Conservation (phyloP, 2,113 vertebrate genomes). For the Seriola dumerili region DNA sequence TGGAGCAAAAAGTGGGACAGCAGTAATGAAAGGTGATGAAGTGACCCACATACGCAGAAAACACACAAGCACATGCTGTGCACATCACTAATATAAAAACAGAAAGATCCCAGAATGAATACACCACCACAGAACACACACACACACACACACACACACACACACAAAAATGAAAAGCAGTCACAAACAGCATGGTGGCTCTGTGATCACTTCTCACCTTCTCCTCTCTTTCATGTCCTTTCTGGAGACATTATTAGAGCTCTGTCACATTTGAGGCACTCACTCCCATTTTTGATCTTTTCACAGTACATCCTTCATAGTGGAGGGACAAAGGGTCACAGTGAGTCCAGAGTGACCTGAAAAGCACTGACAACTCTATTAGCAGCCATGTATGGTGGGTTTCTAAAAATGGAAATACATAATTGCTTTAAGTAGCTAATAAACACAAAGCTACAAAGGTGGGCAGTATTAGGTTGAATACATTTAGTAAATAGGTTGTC, state of each 20-base stretch:
- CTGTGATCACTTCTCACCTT: neutral
- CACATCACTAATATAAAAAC: neutral
- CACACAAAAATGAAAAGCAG: neutral
- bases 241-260: conserved; percentile 25
- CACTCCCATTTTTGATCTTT: conserved; percentile 5
- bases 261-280: conserved; percentile 23
- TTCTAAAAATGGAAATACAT: conserved; percentile 10
- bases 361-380: conserved; percentile 10
- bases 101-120: conserved; percentile 1
- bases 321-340: conserved; percentile 24
- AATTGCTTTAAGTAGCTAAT: neutral
- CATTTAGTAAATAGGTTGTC: neutral
- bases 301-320: neutral
- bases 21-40: conserved; percentile 34
- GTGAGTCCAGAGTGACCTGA: conserved; percentile 9
- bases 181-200: neutral
- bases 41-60: conserved; percentile 41
- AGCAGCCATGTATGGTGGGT: neutral
- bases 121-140: neutral
- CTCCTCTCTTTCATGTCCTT: conserved; percentile 13
- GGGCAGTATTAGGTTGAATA: neutral
- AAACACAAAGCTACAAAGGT: neutral
- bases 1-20: conserved; percentile 21
- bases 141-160: neutral
- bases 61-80: conserved; percentile 3